Base-by-base conservation (phyloP, 2,113 vertebrate species). In the Ciconia stormi region DNA sequence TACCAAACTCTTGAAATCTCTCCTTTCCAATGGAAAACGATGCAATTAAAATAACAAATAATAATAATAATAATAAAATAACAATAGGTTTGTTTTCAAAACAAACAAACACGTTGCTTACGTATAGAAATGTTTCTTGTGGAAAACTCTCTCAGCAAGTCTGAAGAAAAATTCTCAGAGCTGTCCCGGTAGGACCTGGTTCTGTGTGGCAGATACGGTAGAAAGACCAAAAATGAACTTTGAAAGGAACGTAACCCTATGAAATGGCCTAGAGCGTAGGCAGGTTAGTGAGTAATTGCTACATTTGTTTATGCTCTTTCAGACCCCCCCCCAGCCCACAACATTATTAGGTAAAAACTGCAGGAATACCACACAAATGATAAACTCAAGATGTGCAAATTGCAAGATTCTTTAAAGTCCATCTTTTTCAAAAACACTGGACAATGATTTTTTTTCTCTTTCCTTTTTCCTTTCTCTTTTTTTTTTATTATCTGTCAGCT, bases 331-430 rank as follows among this genome's bases (percentile, higher is more conserved):
- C 95, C 74, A 82, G 58, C 98, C 98, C 97, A 98, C 96, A 98
- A 98, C 96, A 98, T 98, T 98, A 98, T 97, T 97, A 98, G 97
- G 97, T 98, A 98, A 98, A 98, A 98, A 98, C 97, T 98, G 98
- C 97, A 98, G 98, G 98, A 98, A 98, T 98, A 98, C 98, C 98
- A 98, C 98, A 99, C 98, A 98, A 97, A 98, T 98, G 98, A 99
- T 97, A 99, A 98, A 98, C 98, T 97, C 98, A 99, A 98, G 98
- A 99, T 99, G 99, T 99, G 99, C 99, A 99, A 99, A 99, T 98
- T 96, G 99, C 99, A 99, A 99, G 98, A 98, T 99, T 99, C 98
- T 98, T 98, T 99, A 99, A 99, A 99, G 98, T 99, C 99, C 98
- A 98, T 98, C 98, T 98, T 98, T 97, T 98, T 96, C 92, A 97